Percentiles rank a stretch among this genome's conserved stretches.
Conservation (phyloP, 2,888 invertebrate genomes). For the Tipula lateralis region DNA sequence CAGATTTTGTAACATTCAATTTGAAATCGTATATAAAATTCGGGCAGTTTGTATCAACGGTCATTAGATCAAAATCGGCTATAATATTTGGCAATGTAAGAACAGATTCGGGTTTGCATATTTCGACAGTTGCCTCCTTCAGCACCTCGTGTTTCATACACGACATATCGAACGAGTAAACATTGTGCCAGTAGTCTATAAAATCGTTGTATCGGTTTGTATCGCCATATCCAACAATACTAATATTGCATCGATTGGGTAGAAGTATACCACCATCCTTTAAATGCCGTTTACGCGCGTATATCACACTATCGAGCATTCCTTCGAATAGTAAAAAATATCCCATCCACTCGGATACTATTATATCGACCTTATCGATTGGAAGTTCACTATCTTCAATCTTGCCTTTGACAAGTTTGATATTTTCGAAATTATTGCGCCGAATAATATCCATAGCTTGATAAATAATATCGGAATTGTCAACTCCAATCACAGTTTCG, state of each 20-base stretch:
- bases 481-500: constrained; percentile 82
- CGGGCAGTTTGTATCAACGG: constrained; percentile 64
- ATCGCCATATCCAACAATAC: constrained; percentile 75
- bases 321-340: constrained; percentile 95
- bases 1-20: constrained; percentile 59
- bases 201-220: constrained; percentile 63
- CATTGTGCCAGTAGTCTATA: constrained; percentile 86
- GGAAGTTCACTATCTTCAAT: constrained; percentile 78
- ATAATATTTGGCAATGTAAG: constrained; percentile 62
- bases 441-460: constrained; percentile 93
- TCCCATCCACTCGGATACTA: constrained; percentile 99
- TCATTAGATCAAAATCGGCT: constrained; percentile 70
- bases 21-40: constrained; percentile 68
- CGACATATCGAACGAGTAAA: constrained; percentile 91
- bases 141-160: constrained; percentile 82
- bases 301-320: constrained; percentile 91
- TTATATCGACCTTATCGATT: constrained; percentile 74
- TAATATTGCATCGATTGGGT: constrained; percentile 80
- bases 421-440: constrained; percentile 55
- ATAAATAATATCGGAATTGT: constrained; percentile 93
- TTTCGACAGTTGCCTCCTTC: constrained; percentile 67
- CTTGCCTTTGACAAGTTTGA: constrained; percentile 77
- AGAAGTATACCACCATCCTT: constrained; percentile 70
- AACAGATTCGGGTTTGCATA: constrained; percentile 56
- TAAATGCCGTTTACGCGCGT: constrained; percentile 78